These are phyloP conservation scores for Liparis tanakae DNA, from an alignment of 2,797 vertebrate species.

Conservation along the genomic window DNA sequence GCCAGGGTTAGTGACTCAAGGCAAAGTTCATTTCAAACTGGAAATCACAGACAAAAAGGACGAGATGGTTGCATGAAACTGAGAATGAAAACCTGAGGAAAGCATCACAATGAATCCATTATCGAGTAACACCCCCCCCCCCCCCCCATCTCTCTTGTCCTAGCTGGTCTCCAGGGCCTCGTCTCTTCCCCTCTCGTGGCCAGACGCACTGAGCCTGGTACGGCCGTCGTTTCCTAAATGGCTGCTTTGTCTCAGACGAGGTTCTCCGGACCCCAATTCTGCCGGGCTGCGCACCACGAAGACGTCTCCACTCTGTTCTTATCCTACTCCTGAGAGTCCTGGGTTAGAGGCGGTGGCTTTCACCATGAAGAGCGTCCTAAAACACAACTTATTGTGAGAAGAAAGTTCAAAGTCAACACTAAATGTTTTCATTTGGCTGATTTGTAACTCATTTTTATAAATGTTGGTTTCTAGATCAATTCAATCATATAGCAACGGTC, in stretches of 20 bases:
- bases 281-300: background rate
- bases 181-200: constrained; percentile 27
- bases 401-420: too few species aligned
- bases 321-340: background rate
- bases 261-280: constrained; percentile 13
- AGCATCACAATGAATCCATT: background rate
- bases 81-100: background rate
- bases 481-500: background rate
- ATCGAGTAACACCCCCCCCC: background rate
- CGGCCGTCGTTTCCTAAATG: constrained; percentile 55
- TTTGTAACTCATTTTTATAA: background rate
- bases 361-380: background rate
- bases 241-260: constrained; percentile 54
- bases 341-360: background rate
- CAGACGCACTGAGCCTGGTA: constrained; percentile 59
- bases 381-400: background rate
- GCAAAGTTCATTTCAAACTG: constrained; percentile 45
- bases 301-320: constrained; percentile 1
- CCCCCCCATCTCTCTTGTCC: constrained; percentile 9
- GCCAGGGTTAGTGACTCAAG: constrained; percentile 69
- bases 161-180: constrained; percentile 6
- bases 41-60: constrained; percentile 43
- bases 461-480: background rate
- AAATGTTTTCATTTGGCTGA: background rate
- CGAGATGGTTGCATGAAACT: constrained; percentile 39